Evolutionary conservation across 1,140 invertebrate genomes (phyloP), one percentile per base, ranked within the genome.

Genomic region (Dinoponera quadriceps): DNA sequence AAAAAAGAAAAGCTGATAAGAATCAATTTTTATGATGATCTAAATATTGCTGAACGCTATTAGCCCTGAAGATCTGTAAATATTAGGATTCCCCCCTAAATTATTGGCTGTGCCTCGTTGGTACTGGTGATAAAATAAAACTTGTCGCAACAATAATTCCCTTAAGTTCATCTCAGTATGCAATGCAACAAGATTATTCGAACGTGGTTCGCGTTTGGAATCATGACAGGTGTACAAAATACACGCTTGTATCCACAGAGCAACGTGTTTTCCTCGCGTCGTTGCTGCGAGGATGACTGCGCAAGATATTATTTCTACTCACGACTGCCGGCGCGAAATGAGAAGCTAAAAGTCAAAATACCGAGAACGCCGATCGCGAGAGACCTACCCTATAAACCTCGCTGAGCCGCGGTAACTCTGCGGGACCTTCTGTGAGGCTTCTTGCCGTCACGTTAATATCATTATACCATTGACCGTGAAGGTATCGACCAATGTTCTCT

Each of bases 391-490:
- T 81, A 75, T 54, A 49, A 55, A 55, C 54, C 59, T 22, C 22
- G 33, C 71, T 48, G 33, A 29, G 60, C 5, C 62, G 1, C 13
- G 63, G 14, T 27, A 60, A 29, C 27, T 29, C 54, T 65, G n/a
- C n/a, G 20, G 44, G 48, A 81, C 78, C 27, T 54, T 59, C 73
- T 22, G 54, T 90, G 91, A 87, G 91, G 90, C 85, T 92, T 92
- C 91, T 84, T 82, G 27, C 22, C 18, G 48, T 48, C 65, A 49
- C 59, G 85, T 83, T 88, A 88, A 82, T 33, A 68, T 84, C 73
- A 84, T 91, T 91, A 89, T 73, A 88, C 54, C 69, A 85, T 77
- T 85, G 86, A 86, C 91, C 86, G 65, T 91, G 88, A 88, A 87
- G 55, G 54, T 88, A 92, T 92, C 85, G 91, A 92, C 91, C 68